Conservation (phyloP, 2,888 invertebrate species). For the Temnothorax rugatulus region DNA sequence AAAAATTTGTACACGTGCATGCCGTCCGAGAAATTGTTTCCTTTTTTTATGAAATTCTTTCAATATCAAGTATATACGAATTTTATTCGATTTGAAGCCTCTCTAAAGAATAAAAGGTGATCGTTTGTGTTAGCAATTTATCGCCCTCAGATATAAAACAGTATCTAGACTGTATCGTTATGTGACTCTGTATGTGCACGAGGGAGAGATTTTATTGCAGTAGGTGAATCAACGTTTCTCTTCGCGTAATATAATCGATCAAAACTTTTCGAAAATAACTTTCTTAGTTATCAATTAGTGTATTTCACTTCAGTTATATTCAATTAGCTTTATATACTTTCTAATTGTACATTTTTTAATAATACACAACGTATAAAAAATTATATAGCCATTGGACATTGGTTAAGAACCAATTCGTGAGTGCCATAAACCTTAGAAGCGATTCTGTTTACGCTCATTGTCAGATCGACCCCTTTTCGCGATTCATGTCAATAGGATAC, state of each 20-base stretch:
- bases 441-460: background rate
- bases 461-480: background rate
- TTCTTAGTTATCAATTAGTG: background rate
- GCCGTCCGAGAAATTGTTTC: background rate
- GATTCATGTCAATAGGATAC: conserved; percentile 56
- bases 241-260: background rate
- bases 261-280: background rate
- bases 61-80: conserved; percentile 22
- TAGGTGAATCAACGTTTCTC: background rate
- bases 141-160: background rate
- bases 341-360: background rate
- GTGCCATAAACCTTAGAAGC: conserved; percentile 12
- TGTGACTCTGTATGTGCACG: background rate
- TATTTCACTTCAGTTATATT: background rate
- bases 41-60: conserved; percentile 50
- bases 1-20: conserved; percentile 11
- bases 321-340: background rate
- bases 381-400: background rate
- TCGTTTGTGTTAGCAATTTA: conserved; percentile 11
- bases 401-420: conserved; percentile 27
- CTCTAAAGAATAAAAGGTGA: background rate
- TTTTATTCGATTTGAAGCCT: conserved; percentile 16
- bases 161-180: conserved; percentile 23
- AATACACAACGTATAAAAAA: background rate
- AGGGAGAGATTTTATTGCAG: background rate